These are phyloP conservation scores for Pristionchus exspectatus DNA, from an alignment of 2,888 invertebrate species.

Conservation along the genomic window DNA sequence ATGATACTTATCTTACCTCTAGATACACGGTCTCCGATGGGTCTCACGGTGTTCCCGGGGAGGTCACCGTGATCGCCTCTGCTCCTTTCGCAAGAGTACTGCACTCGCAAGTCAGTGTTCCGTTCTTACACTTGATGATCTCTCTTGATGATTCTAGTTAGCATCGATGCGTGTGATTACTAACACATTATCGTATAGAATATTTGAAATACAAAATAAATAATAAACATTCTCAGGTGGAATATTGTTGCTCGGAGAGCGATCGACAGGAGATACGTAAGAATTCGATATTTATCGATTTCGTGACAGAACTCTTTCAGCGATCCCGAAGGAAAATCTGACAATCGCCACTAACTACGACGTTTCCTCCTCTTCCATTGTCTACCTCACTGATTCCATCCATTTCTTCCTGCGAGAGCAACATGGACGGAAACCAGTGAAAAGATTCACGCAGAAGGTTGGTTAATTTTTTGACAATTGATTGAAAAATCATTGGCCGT, in stretches of 20 bases:
- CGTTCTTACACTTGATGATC: no score
- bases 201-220: no score
- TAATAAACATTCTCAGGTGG: not conserved
- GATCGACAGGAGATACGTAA: slow-evolving; percentile 60
- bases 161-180: no score
- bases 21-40: slow-evolving; percentile 75
- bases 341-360: slow-evolving; percentile 62
- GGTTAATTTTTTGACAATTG: no score
- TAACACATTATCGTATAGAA: no score
- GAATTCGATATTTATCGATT: not conserved
- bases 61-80: slow-evolving; percentile 62
- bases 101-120: slow-evolving; percentile 42
- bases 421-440: slow-evolving; percentile 54
- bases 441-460: slow-evolving; percentile 63
- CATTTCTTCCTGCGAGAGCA: slow-evolving; percentile 58
- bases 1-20: not conserved
- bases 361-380: slow-evolving; percentile 59
- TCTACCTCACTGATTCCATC: slow-evolving; percentile 60
- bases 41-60: slow-evolving; percentile 63
- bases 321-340: slow-evolving; percentile 59
- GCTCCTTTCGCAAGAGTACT: slow-evolving; percentile 69
- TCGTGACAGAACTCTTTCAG: not conserved
- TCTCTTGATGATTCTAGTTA: no score
- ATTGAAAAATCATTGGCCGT: no score
- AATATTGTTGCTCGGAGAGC: slow-evolving; percentile 59